Conservation (phyloP, 2,797 vertebrate genomes). For the Protosalanx chinensis region DNA sequence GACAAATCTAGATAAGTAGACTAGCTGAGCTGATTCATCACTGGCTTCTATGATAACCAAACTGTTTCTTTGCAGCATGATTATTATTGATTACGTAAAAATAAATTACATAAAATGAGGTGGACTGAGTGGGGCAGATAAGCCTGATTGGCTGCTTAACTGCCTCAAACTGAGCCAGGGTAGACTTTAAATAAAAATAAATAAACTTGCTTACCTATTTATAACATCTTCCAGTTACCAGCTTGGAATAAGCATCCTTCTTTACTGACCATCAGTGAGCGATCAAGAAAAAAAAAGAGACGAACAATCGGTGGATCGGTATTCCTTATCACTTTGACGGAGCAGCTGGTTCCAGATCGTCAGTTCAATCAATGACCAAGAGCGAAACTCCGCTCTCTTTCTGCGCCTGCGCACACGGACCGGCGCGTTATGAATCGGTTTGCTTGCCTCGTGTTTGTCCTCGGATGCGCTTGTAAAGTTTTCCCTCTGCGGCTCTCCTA, state of each 20-base stretch:
- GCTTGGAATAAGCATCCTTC: neutral
- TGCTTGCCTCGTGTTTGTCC: constrained; percentile 1
- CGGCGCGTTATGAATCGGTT: neutral
- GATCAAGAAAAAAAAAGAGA: neutral
- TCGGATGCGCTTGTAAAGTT: constrained; percentile 29
- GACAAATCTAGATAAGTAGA: too few species aligned
- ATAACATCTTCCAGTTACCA: neutral
- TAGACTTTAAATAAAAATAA: neutral
- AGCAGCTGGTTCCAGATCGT: constrained; percentile 5
- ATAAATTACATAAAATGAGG: neutral
- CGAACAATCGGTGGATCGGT: neutral
- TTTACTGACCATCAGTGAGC: neutral
- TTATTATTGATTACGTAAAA: neutral
- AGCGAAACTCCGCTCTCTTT: too few species aligned
- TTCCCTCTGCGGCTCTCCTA: constrained; percentile 9
- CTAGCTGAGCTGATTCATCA: neutral
- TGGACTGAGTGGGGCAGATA: neutral
- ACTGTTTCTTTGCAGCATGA: neutral
- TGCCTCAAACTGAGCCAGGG: neutral
- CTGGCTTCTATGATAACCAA: too few species aligned
- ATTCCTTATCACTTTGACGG: constrained; percentile 11
- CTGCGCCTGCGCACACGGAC: neutral
- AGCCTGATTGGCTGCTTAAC: neutral
- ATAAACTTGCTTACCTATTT: neutral
- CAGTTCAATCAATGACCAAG: constrained; percentile 12